phyloP scores from a whole-genome alignment of 2,797 vertebrate species.

The Heliangelus exortis region DNA sequence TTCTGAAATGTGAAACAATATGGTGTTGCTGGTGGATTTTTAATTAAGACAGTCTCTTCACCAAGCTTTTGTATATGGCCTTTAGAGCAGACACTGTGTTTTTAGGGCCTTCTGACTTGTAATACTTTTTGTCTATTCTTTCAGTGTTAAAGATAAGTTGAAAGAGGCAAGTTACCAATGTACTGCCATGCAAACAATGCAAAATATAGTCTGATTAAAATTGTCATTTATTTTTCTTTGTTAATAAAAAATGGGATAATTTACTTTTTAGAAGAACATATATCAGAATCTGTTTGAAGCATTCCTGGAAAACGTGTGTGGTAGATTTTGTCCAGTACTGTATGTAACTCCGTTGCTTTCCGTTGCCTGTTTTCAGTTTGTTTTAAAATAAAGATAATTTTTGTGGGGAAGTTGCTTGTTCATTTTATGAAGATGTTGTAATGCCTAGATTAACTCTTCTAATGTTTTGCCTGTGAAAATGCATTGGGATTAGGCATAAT shows the following conservation, averaged over 20 bases:
- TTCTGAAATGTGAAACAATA: neutral
- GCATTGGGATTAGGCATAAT: neutral
- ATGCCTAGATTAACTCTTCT: neutral
- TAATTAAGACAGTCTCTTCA: neutral
- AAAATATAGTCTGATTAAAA: conserved; percentile 25
- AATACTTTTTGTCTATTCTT: neutral
- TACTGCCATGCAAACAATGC: conserved; percentile 52
- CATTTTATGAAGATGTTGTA: neutral
- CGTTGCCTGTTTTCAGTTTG: conserved; percentile 63
- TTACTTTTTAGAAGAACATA: conserved; percentile 58
- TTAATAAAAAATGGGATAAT: conserved; percentile 30
- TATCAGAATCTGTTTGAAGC: conserved; percentile 47
- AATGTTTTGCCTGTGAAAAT: neutral
- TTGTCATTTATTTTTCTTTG: neutral
- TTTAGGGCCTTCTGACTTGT: neutral
- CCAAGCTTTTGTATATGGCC: neutral
- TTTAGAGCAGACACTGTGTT: neutral
- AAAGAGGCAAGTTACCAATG: conserved; percentile 46
- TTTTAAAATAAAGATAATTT: conserved; percentile 78
- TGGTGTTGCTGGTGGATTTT: neutral
- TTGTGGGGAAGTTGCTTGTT: conserved; percentile 61
- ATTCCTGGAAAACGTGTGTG: conserved; percentile 52
- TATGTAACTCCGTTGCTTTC: conserved; percentile 68
- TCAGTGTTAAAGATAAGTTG: neutral
- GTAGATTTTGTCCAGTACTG: conserved; percentile 72